Conservation (phyloP, 2,888 invertebrate species). For the Dysmachus trigonus region DNA sequence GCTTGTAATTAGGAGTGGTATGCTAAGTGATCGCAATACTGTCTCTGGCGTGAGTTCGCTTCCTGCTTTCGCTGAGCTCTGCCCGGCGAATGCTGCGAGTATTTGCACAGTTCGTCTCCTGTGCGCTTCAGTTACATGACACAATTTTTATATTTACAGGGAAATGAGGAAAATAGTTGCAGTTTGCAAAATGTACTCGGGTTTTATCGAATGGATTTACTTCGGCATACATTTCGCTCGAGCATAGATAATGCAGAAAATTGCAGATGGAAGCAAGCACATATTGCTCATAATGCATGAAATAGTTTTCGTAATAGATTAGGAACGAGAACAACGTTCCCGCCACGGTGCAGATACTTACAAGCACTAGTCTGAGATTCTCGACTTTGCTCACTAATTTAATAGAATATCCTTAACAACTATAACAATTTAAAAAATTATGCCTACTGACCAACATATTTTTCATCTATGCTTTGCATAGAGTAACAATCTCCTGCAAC, state of each 20-base stretch:
- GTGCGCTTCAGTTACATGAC: neutral
- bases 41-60: neutral
- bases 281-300: neutral
- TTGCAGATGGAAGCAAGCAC: neutral
- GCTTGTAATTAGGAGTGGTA: neutral
- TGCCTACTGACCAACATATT: neutral
- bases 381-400: neutral
- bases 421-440: neutral
- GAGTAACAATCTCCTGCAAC: neutral
- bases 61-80: neutral
- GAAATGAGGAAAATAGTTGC: neutral
- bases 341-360: neutral
- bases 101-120: neutral
- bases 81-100: neutral
- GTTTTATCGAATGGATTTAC: neutral
- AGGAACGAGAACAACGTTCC: neutral
- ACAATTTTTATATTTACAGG: neutral
- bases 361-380: neutral
- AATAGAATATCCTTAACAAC: neutral
- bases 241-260: neutral
- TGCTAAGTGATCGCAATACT: neutral
- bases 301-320: neutral
- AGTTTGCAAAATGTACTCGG: neutral
- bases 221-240: neutral
- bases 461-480: neutral